phyloP scores from a whole-genome alignment of 2,888 invertebrate genomes.

The Stictocephala bisonia region DNA sequence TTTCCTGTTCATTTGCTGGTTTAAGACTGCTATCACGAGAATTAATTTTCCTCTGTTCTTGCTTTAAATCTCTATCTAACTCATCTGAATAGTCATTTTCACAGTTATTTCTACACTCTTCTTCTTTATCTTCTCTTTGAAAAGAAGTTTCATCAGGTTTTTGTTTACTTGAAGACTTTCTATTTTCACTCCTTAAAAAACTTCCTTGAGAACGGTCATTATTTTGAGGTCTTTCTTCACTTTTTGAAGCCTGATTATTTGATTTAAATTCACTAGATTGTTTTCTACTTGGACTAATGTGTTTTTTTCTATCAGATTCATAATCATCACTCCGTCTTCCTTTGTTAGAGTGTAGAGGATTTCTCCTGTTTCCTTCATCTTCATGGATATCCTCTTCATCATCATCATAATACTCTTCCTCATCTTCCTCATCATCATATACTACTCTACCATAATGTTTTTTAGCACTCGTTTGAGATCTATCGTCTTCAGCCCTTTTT shows the following conservation, averaged over 20 bases:
- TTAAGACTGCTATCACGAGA: neutral
- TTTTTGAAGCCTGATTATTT: slow-evolving; percentile 8
- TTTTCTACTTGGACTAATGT: slow-evolving; percentile 30
- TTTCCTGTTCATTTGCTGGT: slow-evolving; percentile 3
- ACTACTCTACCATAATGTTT: slow-evolving; percentile 3
- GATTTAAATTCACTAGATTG: slow-evolving; percentile 55
- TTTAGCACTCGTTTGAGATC: slow-evolving; percentile 20
- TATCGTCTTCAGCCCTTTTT: slow-evolving; percentile 18
- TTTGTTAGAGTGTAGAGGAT: slow-evolving; percentile 23
- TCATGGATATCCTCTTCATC: slow-evolving; percentile 44
- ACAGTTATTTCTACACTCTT: slow-evolving; percentile 1
- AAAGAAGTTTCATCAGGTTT: slow-evolving; percentile 9
- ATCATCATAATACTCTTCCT: slow-evolving; percentile 46
- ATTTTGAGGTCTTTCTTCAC: neutral
- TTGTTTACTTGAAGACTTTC: neutral
- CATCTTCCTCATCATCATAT: slow-evolving; percentile 47
- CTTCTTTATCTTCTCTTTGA: neutral
- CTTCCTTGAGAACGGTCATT: neutral
- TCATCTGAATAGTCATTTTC: slow-evolving; percentile 20
- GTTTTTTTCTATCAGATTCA: slow-evolving; percentile 48
- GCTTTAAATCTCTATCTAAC: neutral
- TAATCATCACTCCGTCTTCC: slow-evolving; percentile 48
- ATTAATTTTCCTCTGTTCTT: neutral
- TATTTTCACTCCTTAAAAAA: slow-evolving; percentile 22
- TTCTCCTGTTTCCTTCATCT: slow-evolving; percentile 32